Evolutionary conservation across 1,140 invertebrate species (phyloP), one percentile per base, ranked within the genome.

Genomic region (Anagrus nilaparvatae): DNA sequence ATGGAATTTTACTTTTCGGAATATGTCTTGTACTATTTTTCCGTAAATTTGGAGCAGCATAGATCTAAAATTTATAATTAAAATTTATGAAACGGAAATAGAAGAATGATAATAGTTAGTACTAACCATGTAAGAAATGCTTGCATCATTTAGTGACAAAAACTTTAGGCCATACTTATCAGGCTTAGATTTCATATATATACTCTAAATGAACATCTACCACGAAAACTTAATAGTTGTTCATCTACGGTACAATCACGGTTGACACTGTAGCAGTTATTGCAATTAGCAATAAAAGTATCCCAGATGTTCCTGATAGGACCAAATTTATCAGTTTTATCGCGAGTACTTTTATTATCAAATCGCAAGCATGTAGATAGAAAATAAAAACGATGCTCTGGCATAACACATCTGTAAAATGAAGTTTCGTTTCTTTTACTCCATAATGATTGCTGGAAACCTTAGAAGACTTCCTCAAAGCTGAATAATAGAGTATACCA

Each of bases 151-250:
- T 13, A 48, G 12, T 5, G 44, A 19, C 10, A 35, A 17, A 3
- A 40, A 12, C 25, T 39, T 48, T 18, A 51, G 14, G 2, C 43
- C 49, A 24, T 46, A 48, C 18, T 62, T 65, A 18, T 46, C 49
- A 1, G 63, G 61, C 54, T 67, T 62, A 14, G 39, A 51, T 19
- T 58, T 49, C 13, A 63, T 63, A n/a, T n/a, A 44, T 59, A 63
- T 12, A 62, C 43, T 17, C 51, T 36, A 48, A 62, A 61, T 12
- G 36, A 23, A 46, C 56, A 62, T 18, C 44, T 47, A 21, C 58
- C 53, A 27, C 56, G 33, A 44, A 61, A 66, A 13, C 36, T 43
- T 12, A 56, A 10, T 12, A 66, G 40, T 35, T 55, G 53, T 43
- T 66, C 59, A 41, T 67, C 61, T 20, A 63, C 51, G 4, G 61